Percentiles rank a stretch among this genome's conserved stretches.
These are phyloP conservation scores for Cyprinodon diabolis DNA, from an alignment of 2,797 vertebrate genomes.

Conservation along the genomic window DNA sequence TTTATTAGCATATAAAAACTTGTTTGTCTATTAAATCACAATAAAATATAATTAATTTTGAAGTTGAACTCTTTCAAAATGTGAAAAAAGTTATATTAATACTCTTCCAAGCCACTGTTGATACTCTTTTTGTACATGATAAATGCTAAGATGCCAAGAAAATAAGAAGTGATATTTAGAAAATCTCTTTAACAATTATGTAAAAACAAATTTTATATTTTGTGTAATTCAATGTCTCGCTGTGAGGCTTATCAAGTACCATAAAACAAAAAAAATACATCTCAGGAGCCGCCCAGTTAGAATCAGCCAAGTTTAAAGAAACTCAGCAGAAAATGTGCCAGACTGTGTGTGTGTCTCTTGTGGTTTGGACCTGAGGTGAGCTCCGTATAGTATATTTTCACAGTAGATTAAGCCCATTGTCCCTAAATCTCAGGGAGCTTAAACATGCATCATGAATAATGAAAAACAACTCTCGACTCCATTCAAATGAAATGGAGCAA, in stretches of 20 bases:
- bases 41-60: no score
- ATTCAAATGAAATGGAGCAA: constrained; percentile 72
- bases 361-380: constrained; percentile 51
- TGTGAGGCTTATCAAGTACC: constrained; percentile 21
- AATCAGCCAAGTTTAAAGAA: constrained; percentile 35
- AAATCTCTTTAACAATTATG: constrained; percentile 7
- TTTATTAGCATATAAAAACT: no score
- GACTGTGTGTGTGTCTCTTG: constrained; percentile 32
- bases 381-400: constrained; percentile 60
- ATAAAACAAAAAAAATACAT: constrained; percentile 23
- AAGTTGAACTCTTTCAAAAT: no score
- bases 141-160: constrained; percentile 10
- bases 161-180: constrained; percentile 33
- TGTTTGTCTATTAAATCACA: no score
- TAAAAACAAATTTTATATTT: constrained; percentile 14
- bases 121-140: background rate
- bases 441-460: constrained; percentile 77
- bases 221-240: constrained; percentile 6
- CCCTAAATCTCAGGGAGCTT: constrained; percentile 65
- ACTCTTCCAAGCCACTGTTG: background rate
- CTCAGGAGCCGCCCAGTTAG: constrained; percentile 10
- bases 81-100: no score
- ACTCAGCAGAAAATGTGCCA: constrained; percentile 8
- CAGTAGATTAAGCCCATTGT: constrained; percentile 74
- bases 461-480: constrained; percentile 69